phyloP scores from a whole-genome alignment of 2,888 invertebrate species.

The Agonum fuliginosum region DNA sequence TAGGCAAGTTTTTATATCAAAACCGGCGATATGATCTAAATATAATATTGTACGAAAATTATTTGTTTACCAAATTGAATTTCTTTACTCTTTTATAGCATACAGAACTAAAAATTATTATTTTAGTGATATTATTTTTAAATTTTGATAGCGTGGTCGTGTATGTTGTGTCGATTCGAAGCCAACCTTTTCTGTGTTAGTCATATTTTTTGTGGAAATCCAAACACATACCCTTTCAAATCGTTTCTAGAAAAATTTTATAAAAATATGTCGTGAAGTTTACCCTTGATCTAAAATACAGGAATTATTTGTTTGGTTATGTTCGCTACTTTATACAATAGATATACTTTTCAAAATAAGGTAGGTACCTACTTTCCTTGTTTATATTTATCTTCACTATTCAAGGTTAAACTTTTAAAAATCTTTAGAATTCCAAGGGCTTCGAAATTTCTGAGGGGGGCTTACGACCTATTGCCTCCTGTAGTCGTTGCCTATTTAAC shows the following conservation, averaged over 20 bases:
- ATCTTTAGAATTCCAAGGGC: too few relatives aligned
- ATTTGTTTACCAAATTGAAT: not conserved
- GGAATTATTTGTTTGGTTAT: not conserved
- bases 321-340: too few relatives aligned
- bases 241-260: conserved; percentile 3
- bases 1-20: not conserved
- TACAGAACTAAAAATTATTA: conserved; percentile 6
- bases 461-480: too few relatives aligned
- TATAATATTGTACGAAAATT: too few relatives aligned
- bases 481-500: too few relatives aligned
- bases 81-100: not conserved
- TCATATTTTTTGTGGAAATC: conserved; percentile 1
- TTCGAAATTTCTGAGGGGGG: too few relatives aligned
- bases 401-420: too few relatives aligned
- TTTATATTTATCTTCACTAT: too few relatives aligned
- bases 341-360: too few relatives aligned
- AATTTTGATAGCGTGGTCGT: conserved; percentile 19
- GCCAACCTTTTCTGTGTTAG: conserved; percentile 15
- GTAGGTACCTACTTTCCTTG: too few relatives aligned
- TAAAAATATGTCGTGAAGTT: conserved; percentile 5
- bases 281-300: not conserved
- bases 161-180: not conserved
- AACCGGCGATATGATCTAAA: too few relatives aligned
- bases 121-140: conserved; percentile 27
- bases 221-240: conserved; percentile 37